A percentile compares a stretch with the other conserved stretches of the same genome.
phyloP scores from a whole-genome alignment of 2,797 vertebrate genomes.

The Zenarchopterus dispar region DNA sequence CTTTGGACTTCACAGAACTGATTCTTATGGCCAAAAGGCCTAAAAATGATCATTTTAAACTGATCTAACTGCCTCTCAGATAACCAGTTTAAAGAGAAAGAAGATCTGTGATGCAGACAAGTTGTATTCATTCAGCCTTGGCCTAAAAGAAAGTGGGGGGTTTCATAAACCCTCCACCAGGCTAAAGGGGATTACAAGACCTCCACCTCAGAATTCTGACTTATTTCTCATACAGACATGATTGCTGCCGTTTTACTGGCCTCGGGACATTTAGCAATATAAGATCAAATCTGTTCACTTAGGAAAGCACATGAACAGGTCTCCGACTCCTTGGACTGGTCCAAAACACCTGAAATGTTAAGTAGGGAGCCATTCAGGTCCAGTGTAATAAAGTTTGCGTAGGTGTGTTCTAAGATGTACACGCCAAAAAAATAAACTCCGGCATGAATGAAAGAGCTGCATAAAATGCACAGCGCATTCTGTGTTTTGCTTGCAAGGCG shows the following conservation, averaged over 20 bases:
- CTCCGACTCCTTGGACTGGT: conserved; percentile 16
- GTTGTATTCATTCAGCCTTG: conserved; percentile 24
- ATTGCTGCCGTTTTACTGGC: conserved; percentile 26
- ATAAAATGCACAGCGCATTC: conserved; percentile 62
- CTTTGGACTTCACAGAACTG: conserved; percentile 42
- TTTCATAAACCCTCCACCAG: conserved; percentile 19
- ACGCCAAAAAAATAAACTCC: conserved; percentile 46
- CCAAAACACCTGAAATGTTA: conserved; percentile 51
- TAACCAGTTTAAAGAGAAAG: conserved; percentile 28
- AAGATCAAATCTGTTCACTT: conserved; percentile 33
- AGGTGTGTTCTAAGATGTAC: conserved; percentile 49
- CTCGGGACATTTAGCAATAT: conserved; percentile 27
- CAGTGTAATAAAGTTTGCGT: conserved; percentile 40
- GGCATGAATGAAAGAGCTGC: conserved; percentile 62
- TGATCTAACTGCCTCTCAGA: conserved; percentile 13
- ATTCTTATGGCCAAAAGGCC: conserved; percentile 31
- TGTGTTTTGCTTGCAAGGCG: conserved; percentile 71
- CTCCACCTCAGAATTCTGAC: conserved; percentile 38
- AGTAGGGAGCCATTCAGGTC: neutral
- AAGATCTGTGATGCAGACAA: conserved; percentile 30
- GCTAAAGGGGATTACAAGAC: conserved; percentile 40
- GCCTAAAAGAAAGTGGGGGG: conserved; percentile 19
- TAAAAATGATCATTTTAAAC: conserved; percentile 52
- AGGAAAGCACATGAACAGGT: conserved; percentile 22
- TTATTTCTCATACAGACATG: conserved; percentile 47